Evolutionary conservation across 2,113 vertebrate genomes (phyloP).

Genomic region (Ptilorrhoa leucosticta): DNA sequence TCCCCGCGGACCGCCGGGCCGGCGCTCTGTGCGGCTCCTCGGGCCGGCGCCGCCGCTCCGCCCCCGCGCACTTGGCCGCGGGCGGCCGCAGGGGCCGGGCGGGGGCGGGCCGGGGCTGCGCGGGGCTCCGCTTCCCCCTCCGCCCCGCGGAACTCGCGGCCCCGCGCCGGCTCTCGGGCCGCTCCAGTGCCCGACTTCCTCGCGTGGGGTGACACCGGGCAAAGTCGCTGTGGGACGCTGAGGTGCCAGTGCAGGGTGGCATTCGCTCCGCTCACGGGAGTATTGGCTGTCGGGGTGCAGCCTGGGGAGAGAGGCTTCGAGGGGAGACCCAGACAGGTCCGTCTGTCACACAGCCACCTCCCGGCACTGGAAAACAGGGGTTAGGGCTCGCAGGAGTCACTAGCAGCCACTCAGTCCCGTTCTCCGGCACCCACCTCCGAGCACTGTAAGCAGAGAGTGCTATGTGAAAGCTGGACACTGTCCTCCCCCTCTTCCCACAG

Average conservation of each 20-base stretch:
- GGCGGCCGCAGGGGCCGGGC: neutral
- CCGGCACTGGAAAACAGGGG: fast-evolving
- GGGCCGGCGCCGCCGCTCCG: neutral
- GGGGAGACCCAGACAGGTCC: neutral
- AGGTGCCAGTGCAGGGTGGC: fast-evolving
- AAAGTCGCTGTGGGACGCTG: neutral
- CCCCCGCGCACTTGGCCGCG: neutral
- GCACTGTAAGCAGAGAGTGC: neutral
- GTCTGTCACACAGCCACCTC: neutral
- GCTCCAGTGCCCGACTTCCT: fast-evolving
- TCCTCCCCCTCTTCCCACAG: neutral
- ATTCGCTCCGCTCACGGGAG: neutral
- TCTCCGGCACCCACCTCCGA: neutral
- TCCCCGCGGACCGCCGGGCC: neutral
- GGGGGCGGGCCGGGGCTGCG: neutral
- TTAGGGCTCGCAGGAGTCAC: neutral
- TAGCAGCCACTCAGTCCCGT: neutral
- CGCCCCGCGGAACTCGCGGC: neutral
- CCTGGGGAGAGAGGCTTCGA: neutral
- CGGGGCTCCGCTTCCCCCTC: neutral
- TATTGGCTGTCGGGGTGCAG: neutral
- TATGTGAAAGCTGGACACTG: fast-evolving
- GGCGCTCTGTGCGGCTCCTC: neutral
- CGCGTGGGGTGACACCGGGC: neutral
- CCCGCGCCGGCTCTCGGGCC: neutral